A percentile compares a stretch with the other conserved stretches of the same genome.
Evolutionary conservation across 2,113 vertebrate genomes (phyloP).

Genomic region (Vimba vimba): DNA sequence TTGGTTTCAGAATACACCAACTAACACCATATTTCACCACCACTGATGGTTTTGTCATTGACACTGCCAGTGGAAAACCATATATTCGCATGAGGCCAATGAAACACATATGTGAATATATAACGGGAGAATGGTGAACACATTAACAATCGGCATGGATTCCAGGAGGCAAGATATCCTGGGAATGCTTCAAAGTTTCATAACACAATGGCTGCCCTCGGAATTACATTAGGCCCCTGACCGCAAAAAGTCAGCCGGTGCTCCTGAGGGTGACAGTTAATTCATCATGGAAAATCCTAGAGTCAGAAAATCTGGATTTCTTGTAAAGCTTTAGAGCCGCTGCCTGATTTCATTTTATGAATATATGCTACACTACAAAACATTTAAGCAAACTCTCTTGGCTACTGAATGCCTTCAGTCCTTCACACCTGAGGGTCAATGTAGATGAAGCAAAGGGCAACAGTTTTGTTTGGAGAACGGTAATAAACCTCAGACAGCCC

Average conservation of each 20-base stretch:
- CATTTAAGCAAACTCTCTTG: slow-evolving; percentile 10
- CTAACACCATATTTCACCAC: slow-evolving; percentile 30
- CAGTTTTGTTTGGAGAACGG: slow-evolving; percentile 18
- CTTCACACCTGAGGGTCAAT: slow-evolving; percentile 43
- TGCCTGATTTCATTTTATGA: background rate
- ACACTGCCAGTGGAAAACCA: slow-evolving; percentile 42
- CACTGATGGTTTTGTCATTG: slow-evolving; percentile 39
- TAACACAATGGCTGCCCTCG: slow-evolving; percentile 14
- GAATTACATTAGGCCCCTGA: background rate
- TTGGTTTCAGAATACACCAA: slow-evolving; percentile 1
- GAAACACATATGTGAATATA: slow-evolving; percentile 48
- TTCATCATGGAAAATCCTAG: slow-evolving; percentile 29
- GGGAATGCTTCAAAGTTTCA: slow-evolving; percentile 28
- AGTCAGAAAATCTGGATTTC: background rate
- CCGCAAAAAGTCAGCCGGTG: slow-evolving; percentile 10
- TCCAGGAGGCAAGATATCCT: slow-evolving; percentile 23
- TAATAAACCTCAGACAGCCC: slow-evolving; percentile 34
- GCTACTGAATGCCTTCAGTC: slow-evolving; percentile 24
- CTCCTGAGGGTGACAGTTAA: slow-evolving; percentile 21
- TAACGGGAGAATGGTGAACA: slow-evolving; percentile 58
- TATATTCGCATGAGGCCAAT: slow-evolving; percentile 42
- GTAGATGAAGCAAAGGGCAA: slow-evolving; percentile 40
- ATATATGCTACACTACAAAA: background rate
- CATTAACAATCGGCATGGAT: slow-evolving; percentile 60
- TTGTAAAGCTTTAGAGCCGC: background rate